Evolutionary conservation across 2,113 vertebrate species (phyloP).

Genomic region (Dascyllus trimaculatus): DNA sequence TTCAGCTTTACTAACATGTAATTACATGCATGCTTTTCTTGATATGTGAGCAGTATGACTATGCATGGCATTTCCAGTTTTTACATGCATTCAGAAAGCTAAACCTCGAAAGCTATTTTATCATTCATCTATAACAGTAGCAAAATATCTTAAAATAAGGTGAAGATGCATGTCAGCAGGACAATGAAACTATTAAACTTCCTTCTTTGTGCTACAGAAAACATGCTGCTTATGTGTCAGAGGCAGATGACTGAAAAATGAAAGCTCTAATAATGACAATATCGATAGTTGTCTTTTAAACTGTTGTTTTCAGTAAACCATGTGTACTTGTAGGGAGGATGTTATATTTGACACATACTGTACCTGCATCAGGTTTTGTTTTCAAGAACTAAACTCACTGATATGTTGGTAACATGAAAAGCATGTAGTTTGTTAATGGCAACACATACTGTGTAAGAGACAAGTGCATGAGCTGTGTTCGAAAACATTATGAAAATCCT

Average conservation of each 20-base stretch:
- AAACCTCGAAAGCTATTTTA: background rate
- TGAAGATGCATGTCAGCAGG: constrained; percentile 45
- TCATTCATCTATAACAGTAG: background rate
- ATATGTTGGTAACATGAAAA: constrained; percentile 31
- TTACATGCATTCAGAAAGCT: constrained; percentile 35
- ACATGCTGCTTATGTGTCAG: constrained; percentile 30
- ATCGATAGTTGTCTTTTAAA: constrained; percentile 14
- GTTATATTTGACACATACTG: background rate
- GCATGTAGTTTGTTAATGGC: constrained; percentile 20
- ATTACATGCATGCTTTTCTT: constrained; percentile 49
- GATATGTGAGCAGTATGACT: constrained; percentile 18
- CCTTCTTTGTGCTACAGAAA: constrained; percentile 41
- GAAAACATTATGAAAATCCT: constrained; percentile 2
- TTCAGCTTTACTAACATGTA: constrained; percentile 50
- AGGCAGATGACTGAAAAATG: constrained; percentile 46
- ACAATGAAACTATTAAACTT: constrained; percentile 41
- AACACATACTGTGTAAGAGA: constrained; percentile 41
- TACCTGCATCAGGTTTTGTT: background rate
- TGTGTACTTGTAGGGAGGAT: background rate
- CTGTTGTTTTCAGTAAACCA: constrained; percentile 17
- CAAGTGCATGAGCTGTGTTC: constrained; percentile 47
- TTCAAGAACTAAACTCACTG: constrained; percentile 12
- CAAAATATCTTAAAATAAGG: constrained; percentile 22
- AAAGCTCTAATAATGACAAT: constrained; percentile 27
- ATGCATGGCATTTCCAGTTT: constrained; percentile 30